Evolutionary conservation across 2,888 invertebrate species (phyloP).

Genomic region (Perdita meconis): DNA sequence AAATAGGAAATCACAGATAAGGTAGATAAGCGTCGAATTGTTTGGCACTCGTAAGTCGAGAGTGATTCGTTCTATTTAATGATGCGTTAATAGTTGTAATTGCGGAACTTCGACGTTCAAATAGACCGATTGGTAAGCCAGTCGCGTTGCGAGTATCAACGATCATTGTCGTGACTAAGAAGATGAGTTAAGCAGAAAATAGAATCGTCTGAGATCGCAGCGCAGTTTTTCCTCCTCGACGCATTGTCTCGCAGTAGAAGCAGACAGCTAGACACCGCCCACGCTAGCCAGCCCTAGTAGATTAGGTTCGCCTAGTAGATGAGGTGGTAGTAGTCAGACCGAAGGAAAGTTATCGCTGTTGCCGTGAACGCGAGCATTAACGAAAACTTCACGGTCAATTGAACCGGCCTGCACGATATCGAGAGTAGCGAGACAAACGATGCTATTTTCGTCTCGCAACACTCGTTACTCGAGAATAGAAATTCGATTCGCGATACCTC

Average conservation of each 20-base stretch:
- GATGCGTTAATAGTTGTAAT: no score
- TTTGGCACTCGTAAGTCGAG: no score
- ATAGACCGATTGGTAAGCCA: no score
- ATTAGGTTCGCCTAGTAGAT: constrained; percentile 13
- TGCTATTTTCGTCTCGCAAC: constrained; percentile 39
- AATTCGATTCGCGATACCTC: constrained; percentile 7
- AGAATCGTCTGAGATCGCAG: not conserved
- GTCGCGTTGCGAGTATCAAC: no score
- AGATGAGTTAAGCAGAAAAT: not conserved
- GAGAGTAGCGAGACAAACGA: constrained; percentile 26
- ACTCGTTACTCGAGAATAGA: constrained; percentile 9
- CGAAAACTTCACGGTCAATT: constrained; percentile 47
- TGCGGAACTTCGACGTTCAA: no score
- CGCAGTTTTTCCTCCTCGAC: not conserved
- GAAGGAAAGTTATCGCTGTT: constrained; percentile 45
- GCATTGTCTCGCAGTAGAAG: not conserved
- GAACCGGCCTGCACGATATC: constrained; percentile 37
- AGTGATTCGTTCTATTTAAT: no score
- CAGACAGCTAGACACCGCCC: not conserved
- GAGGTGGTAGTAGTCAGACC: constrained; percentile 3
- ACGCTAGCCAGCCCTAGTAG: not conserved
- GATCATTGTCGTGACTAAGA: not conserved
- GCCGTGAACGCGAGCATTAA: constrained; percentile 40
- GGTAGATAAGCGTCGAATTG: no score
- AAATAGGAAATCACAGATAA: no score